Evolutionary conservation across 2,113 vertebrate genomes (phyloP).

Genomic region (Felis catus): DNA sequence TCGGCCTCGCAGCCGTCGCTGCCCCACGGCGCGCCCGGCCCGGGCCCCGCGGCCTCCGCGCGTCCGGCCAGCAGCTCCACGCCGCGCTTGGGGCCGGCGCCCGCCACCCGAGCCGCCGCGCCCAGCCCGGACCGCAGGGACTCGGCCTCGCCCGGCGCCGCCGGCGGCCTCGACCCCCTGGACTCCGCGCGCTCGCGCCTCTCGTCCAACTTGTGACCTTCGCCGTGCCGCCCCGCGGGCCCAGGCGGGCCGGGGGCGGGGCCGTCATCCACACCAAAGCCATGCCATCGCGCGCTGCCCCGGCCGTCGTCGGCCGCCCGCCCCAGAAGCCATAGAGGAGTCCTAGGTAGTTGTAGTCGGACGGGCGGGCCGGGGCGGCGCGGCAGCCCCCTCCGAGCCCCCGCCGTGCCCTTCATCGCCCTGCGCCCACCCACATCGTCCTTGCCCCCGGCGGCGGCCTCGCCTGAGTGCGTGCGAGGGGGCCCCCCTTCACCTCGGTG

Average conservation of each 20-base stretch:
- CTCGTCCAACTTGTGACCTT: slow-evolving; percentile 97
- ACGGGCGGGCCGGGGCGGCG: not conserved
- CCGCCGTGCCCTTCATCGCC: not conserved
- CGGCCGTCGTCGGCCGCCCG: not conserved
- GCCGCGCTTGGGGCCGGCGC: slow-evolving; percentile 76
- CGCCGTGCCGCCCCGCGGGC: not conserved
- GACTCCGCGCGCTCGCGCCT: slow-evolving; percentile 93
- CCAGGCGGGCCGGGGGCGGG: slow-evolving; percentile 18
- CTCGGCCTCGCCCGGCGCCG: slow-evolving; percentile 84
- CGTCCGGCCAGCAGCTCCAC: slow-evolving; percentile 88
- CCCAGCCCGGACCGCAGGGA: slow-evolving; percentile 90
- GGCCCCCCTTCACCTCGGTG: slow-evolving; percentile 70
- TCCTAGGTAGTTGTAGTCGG: slow-evolving; percentile 55
- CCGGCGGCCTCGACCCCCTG: slow-evolving; percentile 89
- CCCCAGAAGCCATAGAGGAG: slow-evolving; percentile 75
- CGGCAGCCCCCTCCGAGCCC: not conserved
- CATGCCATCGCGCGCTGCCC: slow-evolving; percentile 63
- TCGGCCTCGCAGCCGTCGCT: slow-evolving; percentile 96
- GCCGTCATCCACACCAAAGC: slow-evolving; percentile 74
- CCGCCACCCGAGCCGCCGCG: slow-evolving; percentile 84
- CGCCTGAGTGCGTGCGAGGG: not conserved
- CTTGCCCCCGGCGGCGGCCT: not conserved
- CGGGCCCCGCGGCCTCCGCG: slow-evolving; percentile 87
- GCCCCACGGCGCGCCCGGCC: slow-evolving; percentile 88
- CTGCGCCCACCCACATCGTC: slow-evolving; percentile 49